Base-by-base conservation (phyloP, 2,888 invertebrate species). In the Monochamus alternatus region DNA sequence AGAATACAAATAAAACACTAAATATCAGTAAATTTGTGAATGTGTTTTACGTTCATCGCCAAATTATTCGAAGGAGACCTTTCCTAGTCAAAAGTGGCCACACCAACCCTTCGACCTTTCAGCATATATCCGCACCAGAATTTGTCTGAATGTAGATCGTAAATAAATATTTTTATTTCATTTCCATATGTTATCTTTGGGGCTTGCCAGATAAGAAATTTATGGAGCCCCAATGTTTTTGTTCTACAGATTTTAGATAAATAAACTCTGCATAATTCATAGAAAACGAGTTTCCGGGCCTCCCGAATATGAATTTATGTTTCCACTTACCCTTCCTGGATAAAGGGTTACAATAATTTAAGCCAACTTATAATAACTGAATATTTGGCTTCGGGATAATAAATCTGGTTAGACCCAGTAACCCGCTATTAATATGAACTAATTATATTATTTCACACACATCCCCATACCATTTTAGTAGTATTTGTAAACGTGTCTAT, bases 161-260 rank as follows among this genome's bases (percentile, higher is more conserved):
- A 75, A 73, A 75, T 75, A 78, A 78, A 78, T 74, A 78, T 78
- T 78, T 77, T 71, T 75, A 70, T 78, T 73, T 67, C 73, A 78
- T 78, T 78, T 78, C 75, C 78, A 75, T 75, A 74, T 74, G 76
- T 71, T 76, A 73, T 76, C 76, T 66, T 63, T 66, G 9, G 65
- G 47, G 68, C 59, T 55, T 73, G 68, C 68, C 59, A 74, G 74
- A 71, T 67, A 74, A 76, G 71, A 74, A 74, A 68, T 74, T 71
- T 71, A 47, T 73, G 62, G 51, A 71, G 64, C 74, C 75, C 74
- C 67, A 64, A 63, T 73, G 73, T 77, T 77, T 75, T 75, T 75
- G 78, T 78, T 66, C 71, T 66, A 66, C 55, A 75, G 66, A 71
- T 74, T 67, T 67, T 68, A 68, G 68, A 68, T 68, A 68, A 68